Conservation (phyloP, 2,113 vertebrate species). For the Noctilio leporinus region DNA sequence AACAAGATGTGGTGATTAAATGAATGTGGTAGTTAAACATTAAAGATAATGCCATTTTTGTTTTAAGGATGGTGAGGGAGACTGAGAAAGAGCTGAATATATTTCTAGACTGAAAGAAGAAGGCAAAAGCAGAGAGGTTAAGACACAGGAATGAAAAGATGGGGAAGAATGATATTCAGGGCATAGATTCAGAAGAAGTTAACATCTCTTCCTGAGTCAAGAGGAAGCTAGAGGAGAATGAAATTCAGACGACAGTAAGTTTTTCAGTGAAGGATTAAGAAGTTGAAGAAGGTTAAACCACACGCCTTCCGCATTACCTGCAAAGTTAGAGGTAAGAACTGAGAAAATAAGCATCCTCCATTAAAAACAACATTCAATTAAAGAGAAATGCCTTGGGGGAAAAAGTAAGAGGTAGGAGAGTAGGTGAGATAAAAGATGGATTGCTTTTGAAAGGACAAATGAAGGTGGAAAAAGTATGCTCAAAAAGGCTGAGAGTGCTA, state of each 20-base stretch:
- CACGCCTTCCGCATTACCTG: not conserved
- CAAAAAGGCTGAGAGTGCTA: not conserved
- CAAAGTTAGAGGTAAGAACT: not conserved
- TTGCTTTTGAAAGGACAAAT: not conserved
- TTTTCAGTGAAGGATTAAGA: not conserved
- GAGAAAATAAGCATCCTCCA: not conserved
- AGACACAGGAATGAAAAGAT: not conserved
- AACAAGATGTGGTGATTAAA: not conserved
- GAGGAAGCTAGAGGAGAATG: not conserved
- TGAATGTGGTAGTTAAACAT: not conserved
- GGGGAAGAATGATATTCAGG: not conserved
- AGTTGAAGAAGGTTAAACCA: not conserved
- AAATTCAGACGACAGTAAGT: not conserved
- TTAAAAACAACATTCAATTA: not conserved
- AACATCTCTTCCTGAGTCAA: not conserved
- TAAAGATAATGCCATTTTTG: slow-evolving; percentile 4
- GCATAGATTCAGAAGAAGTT: not conserved
- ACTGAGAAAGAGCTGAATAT: not conserved
- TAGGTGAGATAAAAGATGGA: not conserved
- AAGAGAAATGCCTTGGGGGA: not conserved
- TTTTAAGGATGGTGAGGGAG: not conserved
- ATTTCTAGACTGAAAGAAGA: slow-evolving; percentile 12
- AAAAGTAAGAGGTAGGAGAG: not conserved
- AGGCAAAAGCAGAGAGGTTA: not conserved
- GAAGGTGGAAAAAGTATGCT: not conserved